These are phyloP conservation scores for Pluvialis apricaria DNA, from an alignment of 2,113 vertebrate species.

Conservation along the genomic window DNA sequence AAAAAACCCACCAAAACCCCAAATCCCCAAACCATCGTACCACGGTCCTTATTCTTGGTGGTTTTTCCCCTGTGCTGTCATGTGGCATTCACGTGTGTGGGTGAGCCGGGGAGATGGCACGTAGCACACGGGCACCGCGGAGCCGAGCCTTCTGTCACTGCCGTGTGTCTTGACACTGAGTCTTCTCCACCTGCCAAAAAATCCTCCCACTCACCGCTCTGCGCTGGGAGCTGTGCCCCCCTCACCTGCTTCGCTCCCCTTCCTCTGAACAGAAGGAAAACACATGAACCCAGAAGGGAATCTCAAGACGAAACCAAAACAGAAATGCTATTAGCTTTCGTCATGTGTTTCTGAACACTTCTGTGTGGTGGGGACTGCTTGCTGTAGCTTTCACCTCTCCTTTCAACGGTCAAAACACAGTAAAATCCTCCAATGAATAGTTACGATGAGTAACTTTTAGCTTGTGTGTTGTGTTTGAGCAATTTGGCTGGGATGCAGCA, in stretches of 20 bases:
- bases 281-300: neutral
- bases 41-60: accelerated
- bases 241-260: neutral
- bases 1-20: neutral
- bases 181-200: neutral
- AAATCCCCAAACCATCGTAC: no score
- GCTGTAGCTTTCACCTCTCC: neutral
- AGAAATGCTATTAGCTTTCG: neutral
- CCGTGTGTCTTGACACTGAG: neutral
- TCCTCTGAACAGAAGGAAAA: neutral
- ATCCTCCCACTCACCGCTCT: neutral
- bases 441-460: neutral
- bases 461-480: accelerated
- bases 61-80: neutral
- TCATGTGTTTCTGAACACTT: neutral
- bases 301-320: neutral
- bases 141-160: neutral
- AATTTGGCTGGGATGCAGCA: neutral
- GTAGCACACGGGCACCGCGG: accelerated
- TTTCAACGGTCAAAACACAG: neutral
- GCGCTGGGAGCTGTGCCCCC: neutral
- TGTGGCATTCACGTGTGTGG: accelerated
- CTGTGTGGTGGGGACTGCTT: neutral
- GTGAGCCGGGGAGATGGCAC: neutral
- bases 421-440: neutral